Evolutionary conservation across 2,888 invertebrate genomes (phyloP).

Genomic region (Lucinisca nassula): DNA sequence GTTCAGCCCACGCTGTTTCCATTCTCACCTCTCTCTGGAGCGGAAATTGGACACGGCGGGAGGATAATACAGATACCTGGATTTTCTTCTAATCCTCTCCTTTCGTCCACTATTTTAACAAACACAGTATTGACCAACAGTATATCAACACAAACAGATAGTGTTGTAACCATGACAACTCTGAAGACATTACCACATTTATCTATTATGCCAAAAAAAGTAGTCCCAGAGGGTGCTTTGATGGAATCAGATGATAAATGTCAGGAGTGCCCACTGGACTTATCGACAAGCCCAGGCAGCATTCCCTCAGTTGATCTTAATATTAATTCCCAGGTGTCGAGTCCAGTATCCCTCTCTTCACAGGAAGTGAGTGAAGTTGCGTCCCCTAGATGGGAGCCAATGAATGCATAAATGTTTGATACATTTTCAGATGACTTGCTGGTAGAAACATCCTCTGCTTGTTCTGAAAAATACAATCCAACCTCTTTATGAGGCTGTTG

Average conservation of each 20-base stretch:
- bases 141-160: slow-evolving; percentile 64
- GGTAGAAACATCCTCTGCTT: no score
- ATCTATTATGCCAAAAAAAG: slow-evolving; percentile 38
- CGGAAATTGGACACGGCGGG: not conserved
- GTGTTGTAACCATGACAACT: slow-evolving; percentile 23
- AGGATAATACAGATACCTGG: slow-evolving; percentile 63
- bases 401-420: not conserved
- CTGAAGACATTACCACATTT: slow-evolving; percentile 35
- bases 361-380: not conserved
- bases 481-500: no score
- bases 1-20: not conserved
- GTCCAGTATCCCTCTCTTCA: not conserved
- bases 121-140: slow-evolving; percentile 48
- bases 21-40: not conserved
- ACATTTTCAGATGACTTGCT: no score
- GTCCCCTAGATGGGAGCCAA: not conserved
- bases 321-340: not conserved
- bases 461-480: no score
- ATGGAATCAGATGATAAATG: slow-evolving; percentile 51
- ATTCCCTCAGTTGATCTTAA: slow-evolving; percentile 31
- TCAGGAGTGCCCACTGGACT: slow-evolving; percentile 80
- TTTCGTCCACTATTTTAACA: slow-evolving; percentile 68
- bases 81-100: slow-evolving; percentile 71
- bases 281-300: slow-evolving; percentile 69
- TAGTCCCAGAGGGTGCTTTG: slow-evolving; percentile 34